Evolutionary conservation across 2,113 vertebrate genomes (phyloP).

Genomic region (Monarcha castaneiventris): DNA sequence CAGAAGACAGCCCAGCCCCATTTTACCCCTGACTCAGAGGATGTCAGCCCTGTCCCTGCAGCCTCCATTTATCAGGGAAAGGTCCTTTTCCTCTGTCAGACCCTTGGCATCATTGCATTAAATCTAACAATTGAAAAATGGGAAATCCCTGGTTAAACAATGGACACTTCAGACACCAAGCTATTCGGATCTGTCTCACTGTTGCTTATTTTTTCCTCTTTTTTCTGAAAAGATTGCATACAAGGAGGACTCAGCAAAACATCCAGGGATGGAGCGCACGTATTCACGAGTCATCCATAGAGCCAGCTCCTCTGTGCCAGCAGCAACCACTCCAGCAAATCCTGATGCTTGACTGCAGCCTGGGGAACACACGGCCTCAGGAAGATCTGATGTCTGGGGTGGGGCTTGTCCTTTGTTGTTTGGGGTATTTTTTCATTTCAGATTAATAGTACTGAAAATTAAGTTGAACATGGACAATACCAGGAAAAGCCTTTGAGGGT

Average conservation of each 20-base stretch:
- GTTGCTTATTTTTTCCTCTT: background rate
- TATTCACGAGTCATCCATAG: constrained; percentile 74
- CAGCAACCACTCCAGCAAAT: constrained; percentile 9
- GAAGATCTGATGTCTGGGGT: background rate
- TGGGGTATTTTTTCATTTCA: background rate
- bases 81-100: background rate
- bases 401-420: background rate
- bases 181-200: background rate
- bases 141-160: background rate
- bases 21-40: background rate
- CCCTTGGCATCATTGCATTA: background rate
- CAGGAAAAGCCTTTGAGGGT: constrained; percentile 2
- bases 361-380: background rate
- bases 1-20: background rate
- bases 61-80: background rate
- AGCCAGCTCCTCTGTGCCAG: constrained; percentile 23
- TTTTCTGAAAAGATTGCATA: constrained; percentile 64
- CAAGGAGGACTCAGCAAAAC: constrained; percentile 79
- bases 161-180: background rate
- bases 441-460: constrained; percentile 14
- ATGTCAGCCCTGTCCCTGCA: background rate
- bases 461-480: background rate
- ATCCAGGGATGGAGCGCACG: constrained; percentile 82
- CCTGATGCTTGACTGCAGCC: constrained; percentile 23
- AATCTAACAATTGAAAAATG: background rate